Evolutionary conservation across 2,113 vertebrate species (phyloP).

Genomic region (Morone chrysops): DNA sequence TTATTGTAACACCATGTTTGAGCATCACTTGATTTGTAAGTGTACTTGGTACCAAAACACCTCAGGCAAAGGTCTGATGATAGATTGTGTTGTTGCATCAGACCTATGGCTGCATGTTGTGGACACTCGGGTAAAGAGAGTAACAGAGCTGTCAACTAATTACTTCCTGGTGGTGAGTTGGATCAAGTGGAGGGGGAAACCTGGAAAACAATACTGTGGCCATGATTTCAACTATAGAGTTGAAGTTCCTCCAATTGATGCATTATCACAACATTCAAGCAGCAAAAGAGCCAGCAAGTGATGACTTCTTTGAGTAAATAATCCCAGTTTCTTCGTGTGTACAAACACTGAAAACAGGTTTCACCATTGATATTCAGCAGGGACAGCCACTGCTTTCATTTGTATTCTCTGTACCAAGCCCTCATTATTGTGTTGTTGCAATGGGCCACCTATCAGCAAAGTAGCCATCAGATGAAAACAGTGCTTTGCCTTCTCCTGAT

Average conservation of each 20-base stretch:
- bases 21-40: too few relatives aligned
- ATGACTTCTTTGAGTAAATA: neutral
- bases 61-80: too few relatives aligned
- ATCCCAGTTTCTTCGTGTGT: neutral
- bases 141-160: too few relatives aligned
- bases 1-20: too few relatives aligned
- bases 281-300: neutral
- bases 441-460: conserved; percentile 60
- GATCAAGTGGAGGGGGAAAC: too few relatives aligned
- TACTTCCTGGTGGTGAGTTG: too few relatives aligned
- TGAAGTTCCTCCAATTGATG: neutral
- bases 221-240: neutral
- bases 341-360: neutral
- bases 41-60: too few relatives aligned
- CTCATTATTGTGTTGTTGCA: conserved; percentile 66
- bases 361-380: conserved; percentile 57
- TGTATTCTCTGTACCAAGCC: conserved; percentile 59
- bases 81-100: too few relatives aligned
- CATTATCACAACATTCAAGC: neutral
- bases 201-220: too few relatives aligned
- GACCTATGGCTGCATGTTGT: too few relatives aligned
- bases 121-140: too few relatives aligned
- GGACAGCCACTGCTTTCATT: conserved; percentile 48
- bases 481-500: conserved; percentile 43
- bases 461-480: conserved; percentile 44